Base-by-base conservation (phyloP, 2,888 invertebrate genomes). In the Nineta flava region DNA sequence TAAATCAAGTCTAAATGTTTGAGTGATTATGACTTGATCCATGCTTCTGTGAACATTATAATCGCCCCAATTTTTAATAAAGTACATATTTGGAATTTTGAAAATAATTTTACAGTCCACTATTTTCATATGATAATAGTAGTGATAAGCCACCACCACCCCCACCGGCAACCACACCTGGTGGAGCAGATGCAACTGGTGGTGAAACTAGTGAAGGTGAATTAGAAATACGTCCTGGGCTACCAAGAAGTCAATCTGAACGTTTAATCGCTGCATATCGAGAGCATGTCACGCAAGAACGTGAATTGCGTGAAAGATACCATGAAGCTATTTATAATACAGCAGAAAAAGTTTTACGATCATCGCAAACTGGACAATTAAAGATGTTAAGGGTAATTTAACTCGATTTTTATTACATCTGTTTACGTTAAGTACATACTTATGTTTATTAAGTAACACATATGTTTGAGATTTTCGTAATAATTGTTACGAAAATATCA, bases 251-350 rank as follows among this genome's bases (percentile, higher is more conserved):
- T 56, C 77, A 77, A 53, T 79, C 79, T 7, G 80, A 81, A 55
- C 70, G 81, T 6, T 59, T 81, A 49, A 62, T 81, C 38, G 72
- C 75, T 1, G 72, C 79, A 2, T 76, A 75, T 57, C 74, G 75
- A 50, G 83, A 84, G 54, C 83, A 85, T 53, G 75, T 81, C 34
- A 67, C 74, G 31, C 79, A 79, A 51, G 86, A 87, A 64, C 74
- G 78, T 44, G 86, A 87, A 53, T 65, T 93, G 53, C 78, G 85
- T 46, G 82, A 88, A 62, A 85, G 87, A 61, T 91, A 88, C 66
- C 86, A 88, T 64, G 87, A 90, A 58, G 72, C 76, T 55, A 79
- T 87, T 55, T 87, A 80, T 63, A 68, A 74, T 10, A 77, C 79
- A 31, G 77, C 87, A 1, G 92, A 92, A 58, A 91, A 91, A 67